Conservation (phyloP, 2,113 vertebrate species). For the Mystacornis crossleyi region DNA sequence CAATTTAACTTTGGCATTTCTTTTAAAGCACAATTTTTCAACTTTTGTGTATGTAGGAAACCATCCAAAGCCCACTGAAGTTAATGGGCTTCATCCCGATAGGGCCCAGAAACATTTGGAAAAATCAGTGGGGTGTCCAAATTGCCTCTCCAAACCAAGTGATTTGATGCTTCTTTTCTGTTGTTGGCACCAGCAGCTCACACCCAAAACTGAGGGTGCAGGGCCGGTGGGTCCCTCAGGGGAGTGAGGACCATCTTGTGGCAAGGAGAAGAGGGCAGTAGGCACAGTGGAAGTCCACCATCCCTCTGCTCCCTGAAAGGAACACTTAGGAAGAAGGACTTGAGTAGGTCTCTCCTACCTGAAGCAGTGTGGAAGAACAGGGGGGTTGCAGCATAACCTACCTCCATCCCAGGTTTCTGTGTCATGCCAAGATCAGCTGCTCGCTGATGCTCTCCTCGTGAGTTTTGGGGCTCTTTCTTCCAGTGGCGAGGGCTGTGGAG, state of each 20-base stretch:
- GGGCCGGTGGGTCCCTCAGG: background rate
- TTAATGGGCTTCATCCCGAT: background rate
- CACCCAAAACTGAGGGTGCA: background rate
- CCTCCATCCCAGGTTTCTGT: background rate
- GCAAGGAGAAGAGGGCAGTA: background rate
- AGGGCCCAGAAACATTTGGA: background rate
- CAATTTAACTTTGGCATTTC: background rate
- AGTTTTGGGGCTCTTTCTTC: background rate
- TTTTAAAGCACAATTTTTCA: background rate
- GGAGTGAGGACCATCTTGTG: background rate
- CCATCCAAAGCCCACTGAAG: conserved; percentile 33
- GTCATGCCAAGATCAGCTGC: background rate
- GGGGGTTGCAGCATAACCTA: background rate
- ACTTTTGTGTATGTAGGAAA: conserved; percentile 31
- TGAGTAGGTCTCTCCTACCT: background rate
- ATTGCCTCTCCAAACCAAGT: background rate
- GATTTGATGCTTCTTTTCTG: background rate
- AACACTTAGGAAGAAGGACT: background rate
- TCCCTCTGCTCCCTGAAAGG: background rate
- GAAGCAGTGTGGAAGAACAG: background rate
- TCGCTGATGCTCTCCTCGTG: accelerated
- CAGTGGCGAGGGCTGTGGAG: background rate
- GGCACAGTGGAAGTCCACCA: background rate
- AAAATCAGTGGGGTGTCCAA: background rate
- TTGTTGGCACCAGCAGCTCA: background rate